Evolutionary conservation across 1,140 invertebrate species (phyloP).

Genomic region (Oncopeltus fasciatus): DNA sequence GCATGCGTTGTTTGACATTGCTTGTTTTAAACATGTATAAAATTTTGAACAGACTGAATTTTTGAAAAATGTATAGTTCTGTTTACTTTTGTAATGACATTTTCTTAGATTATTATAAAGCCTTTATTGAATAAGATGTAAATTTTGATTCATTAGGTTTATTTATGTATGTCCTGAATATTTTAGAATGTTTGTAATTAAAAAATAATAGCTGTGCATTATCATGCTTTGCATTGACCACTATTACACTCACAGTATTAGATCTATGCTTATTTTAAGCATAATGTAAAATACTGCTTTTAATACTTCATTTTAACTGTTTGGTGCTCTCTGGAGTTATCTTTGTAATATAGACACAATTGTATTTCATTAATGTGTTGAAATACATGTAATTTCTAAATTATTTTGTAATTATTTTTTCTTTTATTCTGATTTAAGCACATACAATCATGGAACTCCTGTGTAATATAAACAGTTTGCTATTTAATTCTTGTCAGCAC

Average conservation of each 20-base stretch:
- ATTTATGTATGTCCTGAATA: not conserved
- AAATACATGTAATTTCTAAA: not conserved
- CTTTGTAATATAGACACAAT: not conserved
- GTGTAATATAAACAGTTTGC: not conserved
- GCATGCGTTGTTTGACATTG: not conserved
- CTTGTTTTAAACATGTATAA: not conserved
- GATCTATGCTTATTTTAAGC: not conserved
- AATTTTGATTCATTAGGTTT: not conserved
- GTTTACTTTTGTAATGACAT: conserved; percentile 7
- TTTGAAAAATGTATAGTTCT: conserved; percentile 4
- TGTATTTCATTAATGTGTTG: not conserved
- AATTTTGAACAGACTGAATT: conserved; percentile 7
- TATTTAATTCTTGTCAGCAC: not conserved
- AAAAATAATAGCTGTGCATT: not conserved
- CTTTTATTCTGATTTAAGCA: not conserved
- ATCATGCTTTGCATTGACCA: not conserved
- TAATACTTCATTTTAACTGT: not conserved
- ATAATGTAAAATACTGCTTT: not conserved
- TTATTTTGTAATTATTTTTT: not conserved
- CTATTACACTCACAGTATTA: not conserved
- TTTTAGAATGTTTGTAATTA: not conserved
- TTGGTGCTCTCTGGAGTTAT: not conserved
- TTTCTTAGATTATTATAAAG: conserved; percentile 3
- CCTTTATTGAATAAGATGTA: conserved; percentile 5
- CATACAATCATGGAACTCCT: not conserved